Percentiles rank a stretch among this genome's conserved stretches.
phyloP scores from a whole-genome alignment of 2,113 vertebrate species.

The Cynoglossus semilaevis region DNA sequence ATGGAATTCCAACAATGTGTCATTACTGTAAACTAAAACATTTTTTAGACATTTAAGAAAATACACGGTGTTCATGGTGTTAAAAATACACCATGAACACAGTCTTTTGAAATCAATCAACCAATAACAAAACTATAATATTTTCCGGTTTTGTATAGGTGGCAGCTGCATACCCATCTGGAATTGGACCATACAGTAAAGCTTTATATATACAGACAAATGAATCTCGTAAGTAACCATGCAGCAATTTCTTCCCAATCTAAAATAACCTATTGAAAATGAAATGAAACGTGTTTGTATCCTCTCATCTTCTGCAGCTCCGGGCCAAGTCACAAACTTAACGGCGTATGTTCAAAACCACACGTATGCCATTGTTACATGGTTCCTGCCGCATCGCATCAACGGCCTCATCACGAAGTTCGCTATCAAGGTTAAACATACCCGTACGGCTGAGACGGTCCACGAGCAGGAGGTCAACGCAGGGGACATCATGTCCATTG shows the following conservation, averaged over 20 bases:
- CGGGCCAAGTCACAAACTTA: constrained; percentile 92
- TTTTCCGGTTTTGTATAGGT: constrained; percentile 79
- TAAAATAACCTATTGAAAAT: constrained; percentile 23
- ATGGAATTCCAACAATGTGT: too few relatives aligned
- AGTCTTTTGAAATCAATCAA: too few relatives aligned
- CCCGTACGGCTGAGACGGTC: constrained; percentile 83
- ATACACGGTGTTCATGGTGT: too few relatives aligned
- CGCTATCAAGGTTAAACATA: constrained; percentile 91
- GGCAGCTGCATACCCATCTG: constrained; percentile 86
- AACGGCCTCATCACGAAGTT: constrained; percentile 97
- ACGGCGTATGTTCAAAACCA: constrained; percentile 88
- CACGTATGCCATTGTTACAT: constrained; percentile 87
- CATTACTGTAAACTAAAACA: too few relatives aligned
- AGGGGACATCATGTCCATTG: constrained; percentile 86
- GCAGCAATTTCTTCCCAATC: neutral
- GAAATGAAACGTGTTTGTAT: constrained; percentile 5
- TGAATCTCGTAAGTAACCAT: constrained; percentile 86
- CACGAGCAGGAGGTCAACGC: constrained; percentile 86
- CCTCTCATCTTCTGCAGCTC: constrained; percentile 78
- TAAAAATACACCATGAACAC: too few relatives aligned
- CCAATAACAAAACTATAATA: too few relatives aligned
- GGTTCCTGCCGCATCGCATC: constrained; percentile 91
- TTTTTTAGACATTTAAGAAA: too few relatives aligned
- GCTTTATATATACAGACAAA: constrained; percentile 91
- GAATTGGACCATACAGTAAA: constrained; percentile 85